phyloP scores from a whole-genome alignment of 2,113 vertebrate genomes.

The Pardalotus punctatus region DNA sequence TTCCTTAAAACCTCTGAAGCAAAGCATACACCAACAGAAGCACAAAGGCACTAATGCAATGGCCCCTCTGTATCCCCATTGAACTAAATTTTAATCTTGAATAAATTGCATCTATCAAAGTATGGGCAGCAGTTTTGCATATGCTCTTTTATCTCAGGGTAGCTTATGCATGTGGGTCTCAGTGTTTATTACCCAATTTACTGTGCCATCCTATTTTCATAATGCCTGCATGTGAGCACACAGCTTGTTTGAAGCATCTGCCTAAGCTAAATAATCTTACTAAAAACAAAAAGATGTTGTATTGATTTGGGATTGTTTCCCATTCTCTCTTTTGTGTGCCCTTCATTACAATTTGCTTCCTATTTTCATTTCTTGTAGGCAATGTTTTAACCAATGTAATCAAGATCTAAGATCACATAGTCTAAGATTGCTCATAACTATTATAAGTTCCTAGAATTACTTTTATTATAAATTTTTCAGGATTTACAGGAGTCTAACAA shows the following conservation, averaged over 20 bases:
- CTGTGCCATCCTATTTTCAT: neutral
- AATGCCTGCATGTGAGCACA: neutral
- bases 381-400: neutral
- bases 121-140: neutral
- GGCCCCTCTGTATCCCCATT: rapidly evolving
- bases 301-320: neutral
- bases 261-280: neutral
- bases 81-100: neutral
- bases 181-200: neutral
- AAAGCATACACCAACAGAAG: neutral
- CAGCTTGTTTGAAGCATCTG: neutral
- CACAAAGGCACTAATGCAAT: neutral
- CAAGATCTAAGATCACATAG: neutral
- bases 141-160: neutral
- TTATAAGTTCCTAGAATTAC: neutral
- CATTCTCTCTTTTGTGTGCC: neutral
- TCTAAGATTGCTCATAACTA: neutral
- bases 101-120: neutral
- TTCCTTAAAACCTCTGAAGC: neutral
- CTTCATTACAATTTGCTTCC: neutral
- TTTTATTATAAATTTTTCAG: neutral
- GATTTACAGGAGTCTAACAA: neutral
- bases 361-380: neutral
- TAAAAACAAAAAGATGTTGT: neutral
- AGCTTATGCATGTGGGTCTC: neutral